Evolutionary conservation across 2,888 invertebrate species (phyloP), one percentile per base, ranked within the genome.

Genomic region (Leucoma salicis): DNA sequence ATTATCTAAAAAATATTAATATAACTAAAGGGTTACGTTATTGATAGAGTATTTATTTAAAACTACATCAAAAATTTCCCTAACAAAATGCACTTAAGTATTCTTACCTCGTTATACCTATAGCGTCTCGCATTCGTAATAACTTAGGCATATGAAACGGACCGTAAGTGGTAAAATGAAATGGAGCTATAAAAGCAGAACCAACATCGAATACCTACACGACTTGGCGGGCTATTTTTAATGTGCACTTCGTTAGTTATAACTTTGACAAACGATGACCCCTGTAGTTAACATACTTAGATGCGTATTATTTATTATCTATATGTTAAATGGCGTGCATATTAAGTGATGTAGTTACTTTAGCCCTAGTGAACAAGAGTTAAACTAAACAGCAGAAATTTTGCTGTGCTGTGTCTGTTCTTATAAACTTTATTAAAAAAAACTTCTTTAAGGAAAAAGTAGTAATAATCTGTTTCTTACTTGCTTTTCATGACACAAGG

Each of bases 81-180:
- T 58, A 54, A 65, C 52, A 51, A 54, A 48, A 53, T 35, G 47
- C 53, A 63, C 57, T 78, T 76, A n/a, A 58, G 52, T 59, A 79
- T 75, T 78, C 75, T 40, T 37, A n/a, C n/a, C n/a, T n/a, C n/a
- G 54, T 53, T 53, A 64, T 60, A 66, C 57, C 27, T 2, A 11
- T 29, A 14, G 64, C 49, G 60, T 39, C 49, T 58, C 46, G 74
- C 71, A 75, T 78, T 45, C 54, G 48, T 70, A 77, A 74, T 70
- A 62, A 63, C 54, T 57, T 46, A 53, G 45, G 44, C 38, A 53
- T 60, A 66, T 66, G 63, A 57, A 70, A 68, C 63, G 54, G 63
- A 62, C 54, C 63, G 57, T 61, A 51, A 61, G 59, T 63, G 56
- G 50, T 63, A 67, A 69, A 62, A 66, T 69, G 63, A 72, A 74